Base-by-base conservation (phyloP, 2,797 vertebrate genomes). In the Macropodus opercularis region DNA sequence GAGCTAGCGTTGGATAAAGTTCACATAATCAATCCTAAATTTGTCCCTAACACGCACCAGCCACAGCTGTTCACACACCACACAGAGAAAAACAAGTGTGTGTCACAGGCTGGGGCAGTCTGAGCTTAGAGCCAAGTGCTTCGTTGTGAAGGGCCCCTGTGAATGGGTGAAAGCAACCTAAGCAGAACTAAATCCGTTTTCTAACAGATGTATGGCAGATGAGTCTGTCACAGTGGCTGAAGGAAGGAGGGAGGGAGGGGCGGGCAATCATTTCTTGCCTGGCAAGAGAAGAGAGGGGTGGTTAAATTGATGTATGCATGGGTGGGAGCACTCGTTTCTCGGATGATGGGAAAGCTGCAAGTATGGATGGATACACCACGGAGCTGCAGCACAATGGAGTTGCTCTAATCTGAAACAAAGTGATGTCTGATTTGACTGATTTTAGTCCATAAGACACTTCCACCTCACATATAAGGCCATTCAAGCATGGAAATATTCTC, bases 171-270 rank as follows among this genome's bases (percentile, higher is more conserved):
- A 73, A 86, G 77, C 55, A 78, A 86, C 69, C 77, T 86, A 84
- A 80, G 82, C 68, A n/a, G 70, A 79, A 79, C 72, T 79, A 81
- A 85, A 85, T 85, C 81, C 81, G 49, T 79, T 75, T 74, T 75
- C 71, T 79, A 77, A 78, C 84, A 89, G 81, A 85, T 86, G 85
- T 85, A 81, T 58, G 82, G 77, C 73, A 78, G 79, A 84, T 84
- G 82, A 81, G 72, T 63, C 79, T 62, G 73, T 80, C 69, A 79
- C 80, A 76, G 74, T 63, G 66, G 69, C 72, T 80, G 79, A 19
- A 49, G 79, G 56, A 69, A 32, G 41, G 46, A 41, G 40, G 51
- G 50, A 17, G 39, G 48, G 54, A 18, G 62, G 58, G 46, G 49
- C 4, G 35, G 48, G 50, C 31, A 29, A 50, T 44, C 32, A 31